A percentile compares a stretch with the other conserved stretches of the same genome.
Evolutionary conservation across 2,888 invertebrate species (phyloP).

Genomic region (Chorisops tibialis): DNA sequence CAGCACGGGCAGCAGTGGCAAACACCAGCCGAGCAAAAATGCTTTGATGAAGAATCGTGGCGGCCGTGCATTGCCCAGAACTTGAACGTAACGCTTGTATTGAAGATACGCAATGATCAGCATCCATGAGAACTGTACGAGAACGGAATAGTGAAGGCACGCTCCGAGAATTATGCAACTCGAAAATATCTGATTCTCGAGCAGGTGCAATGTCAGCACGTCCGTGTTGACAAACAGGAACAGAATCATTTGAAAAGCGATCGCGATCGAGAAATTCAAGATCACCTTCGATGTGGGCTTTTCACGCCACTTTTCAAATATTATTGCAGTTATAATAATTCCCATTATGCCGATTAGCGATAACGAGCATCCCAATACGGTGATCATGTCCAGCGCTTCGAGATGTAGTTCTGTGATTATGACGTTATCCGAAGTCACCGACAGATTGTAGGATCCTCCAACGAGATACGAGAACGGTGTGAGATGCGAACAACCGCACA

Average conservation of each 20-base stretch:
- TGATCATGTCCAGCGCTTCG: conserved; percentile 57
- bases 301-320: conserved; percentile 60
- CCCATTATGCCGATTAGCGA: conserved; percentile 59
- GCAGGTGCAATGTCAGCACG: conserved; percentile 41
- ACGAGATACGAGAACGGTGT: conserved; percentile 61
- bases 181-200: conserved; percentile 41
- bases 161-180: conserved; percentile 61
- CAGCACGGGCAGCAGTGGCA: conserved; percentile 58
- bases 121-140: conserved; percentile 72
- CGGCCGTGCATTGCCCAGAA: conserved; percentile 59
- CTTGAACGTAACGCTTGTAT: conserved; percentile 65
- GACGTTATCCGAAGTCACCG: conserved; percentile 40
- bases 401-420: conserved; percentile 48
- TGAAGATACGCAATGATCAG: conserved; percentile 65
- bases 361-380: conserved; percentile 58
- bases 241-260: conserved; percentile 58
- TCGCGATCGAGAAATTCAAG: conserved; percentile 61
- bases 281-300: conserved; percentile 64
- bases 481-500: conserved; percentile 58
- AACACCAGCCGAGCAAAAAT: conserved; percentile 62
- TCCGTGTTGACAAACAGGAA: conserved; percentile 46
- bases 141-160: conserved; percentile 63
- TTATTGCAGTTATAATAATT: conserved; percentile 58
- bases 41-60: conserved; percentile 62
- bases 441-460: conserved; percentile 42